Percentiles rank a stretch among this genome's conserved stretches.
phyloP scores from a whole-genome alignment of 2,797 vertebrate species.

The Parotocinclus haroldoi region DNA sequence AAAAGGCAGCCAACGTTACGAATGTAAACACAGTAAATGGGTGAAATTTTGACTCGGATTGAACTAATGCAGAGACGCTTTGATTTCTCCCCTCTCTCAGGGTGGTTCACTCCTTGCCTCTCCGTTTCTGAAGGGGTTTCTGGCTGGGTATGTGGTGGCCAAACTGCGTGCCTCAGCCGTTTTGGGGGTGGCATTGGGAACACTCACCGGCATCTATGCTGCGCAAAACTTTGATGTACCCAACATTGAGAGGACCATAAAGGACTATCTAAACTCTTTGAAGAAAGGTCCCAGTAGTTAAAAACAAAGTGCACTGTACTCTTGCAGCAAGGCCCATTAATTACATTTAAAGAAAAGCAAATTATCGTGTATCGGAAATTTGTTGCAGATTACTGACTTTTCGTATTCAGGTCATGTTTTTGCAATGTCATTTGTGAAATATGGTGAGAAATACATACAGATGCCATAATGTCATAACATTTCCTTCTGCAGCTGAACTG shows the following conservation, averaged over 20 bases:
- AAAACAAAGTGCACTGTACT: not conserved
- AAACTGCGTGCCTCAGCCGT: slow-evolving; percentile 84
- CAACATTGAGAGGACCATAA: slow-evolving; percentile 82
- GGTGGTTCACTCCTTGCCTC: slow-evolving; percentile 85
- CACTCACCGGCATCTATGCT: slow-evolving; percentile 83
- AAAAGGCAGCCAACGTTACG: too few relatives aligned
- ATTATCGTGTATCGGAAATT: too few relatives aligned
- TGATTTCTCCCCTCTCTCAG: slow-evolving; percentile 56
- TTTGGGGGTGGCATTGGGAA: slow-evolving; percentile 82
- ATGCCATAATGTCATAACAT: too few relatives aligned
- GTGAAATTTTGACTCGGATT: too few relatives aligned
- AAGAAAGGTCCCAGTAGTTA: slow-evolving; percentile 53
- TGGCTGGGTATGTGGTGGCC: slow-evolving; percentile 88
- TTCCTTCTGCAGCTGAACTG: too few relatives aligned
- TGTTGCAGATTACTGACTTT: not conserved
- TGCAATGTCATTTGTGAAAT: too few relatives aligned
- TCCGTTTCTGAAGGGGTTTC: slow-evolving; percentile 90
- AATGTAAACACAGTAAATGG: too few relatives aligned
- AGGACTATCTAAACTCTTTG: slow-evolving; percentile 75
- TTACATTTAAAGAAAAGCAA: too few relatives aligned
- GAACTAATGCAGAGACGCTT: not conserved
- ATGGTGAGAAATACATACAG: too few relatives aligned
- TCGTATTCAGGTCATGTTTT: not conserved
- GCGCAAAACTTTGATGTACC: slow-evolving; percentile 84
- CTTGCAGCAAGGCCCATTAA: too few relatives aligned